Conservation (phyloP, 2,797 vertebrate species). For the Holocentrus rufus region DNA sequence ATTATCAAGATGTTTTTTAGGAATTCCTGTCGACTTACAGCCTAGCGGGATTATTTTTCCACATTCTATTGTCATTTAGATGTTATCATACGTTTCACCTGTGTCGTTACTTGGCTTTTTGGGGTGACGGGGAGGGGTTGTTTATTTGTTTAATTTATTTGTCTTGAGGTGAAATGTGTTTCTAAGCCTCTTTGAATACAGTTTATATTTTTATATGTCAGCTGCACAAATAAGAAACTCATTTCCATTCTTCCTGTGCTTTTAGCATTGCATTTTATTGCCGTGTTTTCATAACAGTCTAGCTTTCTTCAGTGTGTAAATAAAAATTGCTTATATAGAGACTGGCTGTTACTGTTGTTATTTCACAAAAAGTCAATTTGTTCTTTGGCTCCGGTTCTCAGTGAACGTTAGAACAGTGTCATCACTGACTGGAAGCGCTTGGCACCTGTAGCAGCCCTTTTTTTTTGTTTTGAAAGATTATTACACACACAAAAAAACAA, state of each 20-base stretch:
- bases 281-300: no score
- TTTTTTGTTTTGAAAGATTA: background rate
- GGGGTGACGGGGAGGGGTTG: no score
- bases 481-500: no score
- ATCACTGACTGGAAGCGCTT: background rate
- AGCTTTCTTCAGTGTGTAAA: background rate
- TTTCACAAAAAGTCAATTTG: background rate
- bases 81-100: no score
- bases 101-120: no score
- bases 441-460: constrained; percentile 6
- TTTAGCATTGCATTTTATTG: background rate
- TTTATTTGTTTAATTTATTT: background rate
- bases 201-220: background rate
- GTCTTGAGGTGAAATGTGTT: background rate
- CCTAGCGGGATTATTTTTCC: no score
- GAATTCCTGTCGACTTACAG: background rate
- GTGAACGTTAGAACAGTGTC: background rate
- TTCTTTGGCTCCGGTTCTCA: background rate
- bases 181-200: background rate
- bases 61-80: no score
- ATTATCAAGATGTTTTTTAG: background rate
- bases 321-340: background rate
- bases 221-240: background rate
- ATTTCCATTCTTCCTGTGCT: background rate
- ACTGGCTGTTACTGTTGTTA: background rate